A percentile compares a stretch with the other conserved stretches of the same genome.
Evolutionary conservation across 1,140 invertebrate species (phyloP).

Genomic region (Macrobrachium nipponense): DNA sequence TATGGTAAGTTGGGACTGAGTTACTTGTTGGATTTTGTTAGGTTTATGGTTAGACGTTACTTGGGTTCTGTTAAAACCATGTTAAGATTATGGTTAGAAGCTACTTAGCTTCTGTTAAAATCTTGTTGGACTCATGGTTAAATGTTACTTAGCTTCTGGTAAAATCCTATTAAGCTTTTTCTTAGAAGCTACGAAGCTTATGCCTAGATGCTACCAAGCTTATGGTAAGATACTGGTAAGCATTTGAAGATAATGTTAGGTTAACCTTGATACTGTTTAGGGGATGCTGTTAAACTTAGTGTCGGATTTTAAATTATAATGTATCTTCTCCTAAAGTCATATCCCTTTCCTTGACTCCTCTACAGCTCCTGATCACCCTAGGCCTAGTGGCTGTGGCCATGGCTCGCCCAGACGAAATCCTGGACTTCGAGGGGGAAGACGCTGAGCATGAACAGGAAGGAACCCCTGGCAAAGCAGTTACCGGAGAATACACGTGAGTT

Average conservation of each 20-base stretch:
- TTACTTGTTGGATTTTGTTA: neutral
- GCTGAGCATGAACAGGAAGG: conserved; percentile 8
- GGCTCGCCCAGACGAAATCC: conserved; percentile 1
- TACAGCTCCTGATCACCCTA: conserved; percentile 1
- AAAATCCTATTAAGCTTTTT: neutral
- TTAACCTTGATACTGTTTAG: no score
- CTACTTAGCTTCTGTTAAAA: neutral
- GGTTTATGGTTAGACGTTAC: neutral
- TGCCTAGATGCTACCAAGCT: no score
- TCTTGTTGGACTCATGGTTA: neutral
- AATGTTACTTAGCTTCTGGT: neutral
- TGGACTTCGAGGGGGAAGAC: conserved; percentile 9
- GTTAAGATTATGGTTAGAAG: neutral
- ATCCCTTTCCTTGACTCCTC: neutral
- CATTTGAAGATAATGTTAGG: neutral
- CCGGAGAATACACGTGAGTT: neutral
- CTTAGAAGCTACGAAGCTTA: no score
- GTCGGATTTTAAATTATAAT: neutral
- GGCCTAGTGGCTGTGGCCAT: neutral
- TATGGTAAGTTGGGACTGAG: neutral
- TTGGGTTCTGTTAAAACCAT: neutral
- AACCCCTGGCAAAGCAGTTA: neutral
- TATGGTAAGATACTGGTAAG: no score
- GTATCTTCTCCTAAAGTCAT: neutral
- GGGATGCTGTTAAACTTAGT: no score